These are phyloP conservation scores for Ceratosolen solmsi DNA, from an alignment of 1,140 invertebrate species.

Conservation along the genomic window DNA sequence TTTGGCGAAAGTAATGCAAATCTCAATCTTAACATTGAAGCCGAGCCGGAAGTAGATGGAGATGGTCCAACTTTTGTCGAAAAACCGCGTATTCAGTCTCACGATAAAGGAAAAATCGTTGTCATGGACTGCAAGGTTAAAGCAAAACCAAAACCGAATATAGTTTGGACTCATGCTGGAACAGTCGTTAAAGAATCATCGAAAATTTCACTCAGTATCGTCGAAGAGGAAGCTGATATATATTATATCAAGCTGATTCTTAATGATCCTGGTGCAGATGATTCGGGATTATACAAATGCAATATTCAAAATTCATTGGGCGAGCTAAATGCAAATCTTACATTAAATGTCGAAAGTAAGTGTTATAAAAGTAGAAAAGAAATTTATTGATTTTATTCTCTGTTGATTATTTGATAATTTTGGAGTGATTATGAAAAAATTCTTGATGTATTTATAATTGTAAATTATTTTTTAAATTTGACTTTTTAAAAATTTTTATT, in stretches of 20 bases:
- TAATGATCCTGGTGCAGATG: conserved; percentile 92
- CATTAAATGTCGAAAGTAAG: conserved; percentile 98
- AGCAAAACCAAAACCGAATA: conserved; percentile 93
- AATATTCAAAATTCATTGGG: conserved; percentile 97
- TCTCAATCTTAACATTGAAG: conserved; percentile 97
- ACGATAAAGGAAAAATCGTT: conserved; percentile 96
- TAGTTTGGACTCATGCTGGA: conserved; percentile 93
- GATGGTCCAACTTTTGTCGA: conserved; percentile 98
- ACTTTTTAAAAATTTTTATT: too few species aligned
- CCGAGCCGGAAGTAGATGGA: conserved; percentile 91
- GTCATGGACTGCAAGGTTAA: conserved; percentile 97
- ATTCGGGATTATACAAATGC: conserved; percentile 98
- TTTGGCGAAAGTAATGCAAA: conserved; percentile 98
- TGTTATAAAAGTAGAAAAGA: conserved; percentile 57
- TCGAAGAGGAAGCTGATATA: conserved; percentile 86
- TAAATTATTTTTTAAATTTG: too few species aligned
- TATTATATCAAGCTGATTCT: conserved; percentile 93
- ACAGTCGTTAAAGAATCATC: conserved; percentile 84
- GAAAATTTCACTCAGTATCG: conserved; percentile 83
- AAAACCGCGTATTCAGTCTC: conserved; percentile 95
- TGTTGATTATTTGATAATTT: too few species aligned
- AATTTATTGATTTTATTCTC: too few species aligned
- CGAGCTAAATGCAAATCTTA: conserved; percentile 96
- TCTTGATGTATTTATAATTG: too few species aligned
- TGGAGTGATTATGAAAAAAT: too few species aligned